phyloP scores from a whole-genome alignment of 2,113 vertebrate genomes.

The Xenotilapia caudafasciata region DNA sequence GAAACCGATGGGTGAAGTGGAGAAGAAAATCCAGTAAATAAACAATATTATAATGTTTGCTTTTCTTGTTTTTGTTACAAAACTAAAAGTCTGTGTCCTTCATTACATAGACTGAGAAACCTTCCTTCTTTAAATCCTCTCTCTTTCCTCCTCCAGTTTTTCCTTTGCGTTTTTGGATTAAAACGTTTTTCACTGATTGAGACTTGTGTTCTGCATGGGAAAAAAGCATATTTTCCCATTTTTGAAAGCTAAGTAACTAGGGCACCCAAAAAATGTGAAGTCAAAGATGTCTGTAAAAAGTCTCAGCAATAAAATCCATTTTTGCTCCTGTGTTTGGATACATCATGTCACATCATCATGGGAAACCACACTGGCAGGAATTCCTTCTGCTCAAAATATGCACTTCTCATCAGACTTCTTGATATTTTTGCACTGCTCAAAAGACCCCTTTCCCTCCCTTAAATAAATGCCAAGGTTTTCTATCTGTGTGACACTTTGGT shows the following conservation, averaged over 20 bases:
- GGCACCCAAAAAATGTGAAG: not conserved
- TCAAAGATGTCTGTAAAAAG: not conserved
- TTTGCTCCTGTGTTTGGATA: not conserved
- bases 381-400: not conserved
- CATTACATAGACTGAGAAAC: not conserved
- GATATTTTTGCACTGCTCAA: not conserved
- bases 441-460: not conserved
- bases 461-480: not conserved
- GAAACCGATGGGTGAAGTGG: not conserved
- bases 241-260: not conserved
- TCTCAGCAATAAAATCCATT: not conserved
- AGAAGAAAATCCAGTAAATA: not conserved
- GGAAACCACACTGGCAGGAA: slow-evolving; percentile 1
- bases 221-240: slow-evolving; percentile 21
- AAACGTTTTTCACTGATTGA: not conserved
- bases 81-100: not conserved
- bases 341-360: not conserved
- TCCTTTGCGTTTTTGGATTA: not conserved
- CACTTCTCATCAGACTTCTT: not conserved
- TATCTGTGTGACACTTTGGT: not conserved
- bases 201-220: slow-evolving; percentile 14
- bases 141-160: not conserved
- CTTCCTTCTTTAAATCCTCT: not conserved
- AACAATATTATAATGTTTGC: not conserved
- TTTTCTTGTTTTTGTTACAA: not conserved